Conservation (phyloP, 2,797 vertebrate genomes). For the Lutjanus argentimaculatus region DNA sequence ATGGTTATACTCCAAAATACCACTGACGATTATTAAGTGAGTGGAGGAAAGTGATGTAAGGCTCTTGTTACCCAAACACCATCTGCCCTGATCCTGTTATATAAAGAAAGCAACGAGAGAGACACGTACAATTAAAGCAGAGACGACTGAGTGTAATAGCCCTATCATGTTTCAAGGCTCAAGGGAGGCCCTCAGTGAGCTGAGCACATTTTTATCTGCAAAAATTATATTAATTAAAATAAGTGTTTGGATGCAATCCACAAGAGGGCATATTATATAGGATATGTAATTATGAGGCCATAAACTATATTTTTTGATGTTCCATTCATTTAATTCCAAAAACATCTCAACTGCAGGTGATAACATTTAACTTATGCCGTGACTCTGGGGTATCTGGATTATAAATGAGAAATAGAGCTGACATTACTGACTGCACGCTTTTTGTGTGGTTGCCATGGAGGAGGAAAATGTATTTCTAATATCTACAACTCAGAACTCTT, state of each 20-base stretch:
- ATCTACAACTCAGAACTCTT: no score
- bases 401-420: conserved; percentile 1
- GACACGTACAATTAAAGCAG: conserved; percentile 70
- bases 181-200: conserved; percentile 2
- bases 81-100: conserved; percentile 84
- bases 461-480: not conserved
- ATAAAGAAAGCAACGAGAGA: conserved; percentile 76
- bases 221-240: conserved; percentile 50
- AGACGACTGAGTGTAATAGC: conserved; percentile 7
- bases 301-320: conserved; percentile 12
- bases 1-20: conserved; percentile 31
- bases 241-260: conserved; percentile 49
- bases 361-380: not conserved
- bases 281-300: conserved; percentile 3
- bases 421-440: not conserved
- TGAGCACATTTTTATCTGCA: conserved; percentile 27
- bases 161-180: conserved; percentile 32
- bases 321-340: conserved; percentile 1
- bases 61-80: conserved; percentile 78
- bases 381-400: conserved; percentile 1
- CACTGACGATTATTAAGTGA: conserved; percentile 46
- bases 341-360: conserved; percentile 19
- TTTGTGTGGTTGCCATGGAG: conserved; percentile 5
- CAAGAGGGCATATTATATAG: conserved; percentile 24
- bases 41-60: conserved; percentile 76